Evolutionary conservation across 1,140 invertebrate species (phyloP).

Genomic region (Pissodes strobi): DNA sequence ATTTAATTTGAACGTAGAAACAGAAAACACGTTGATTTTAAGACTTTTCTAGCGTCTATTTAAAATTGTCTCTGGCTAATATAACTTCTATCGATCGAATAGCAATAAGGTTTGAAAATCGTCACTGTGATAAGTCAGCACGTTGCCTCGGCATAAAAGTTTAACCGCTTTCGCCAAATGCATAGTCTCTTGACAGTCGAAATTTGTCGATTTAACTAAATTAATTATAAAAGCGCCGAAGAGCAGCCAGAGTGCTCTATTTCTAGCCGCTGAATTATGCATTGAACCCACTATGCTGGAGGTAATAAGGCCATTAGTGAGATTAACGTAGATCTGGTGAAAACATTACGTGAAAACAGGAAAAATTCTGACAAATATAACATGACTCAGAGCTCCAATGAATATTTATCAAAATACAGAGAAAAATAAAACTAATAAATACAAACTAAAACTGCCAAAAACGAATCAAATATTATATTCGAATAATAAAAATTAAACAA

Average conservation of each 20-base stretch:
- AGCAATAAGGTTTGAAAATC: too few relatives aligned
- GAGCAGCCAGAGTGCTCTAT: conserved; percentile 10
- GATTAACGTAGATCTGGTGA: background rate
- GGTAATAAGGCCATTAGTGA: background rate
- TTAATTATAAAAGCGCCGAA: conserved; percentile 25
- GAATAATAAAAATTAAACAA: too few relatives aligned
- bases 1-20: too few relatives aligned
- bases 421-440: too few relatives aligned
- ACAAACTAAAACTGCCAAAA: too few relatives aligned
- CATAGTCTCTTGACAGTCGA: conserved; percentile 23
- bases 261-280: conserved; percentile 16
- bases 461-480: too few relatives aligned
- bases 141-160: background rate
- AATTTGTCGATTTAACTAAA: conserved; percentile 17
- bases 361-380: background rate
- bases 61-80: too few relatives aligned
- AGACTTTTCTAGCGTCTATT: too few relatives aligned
- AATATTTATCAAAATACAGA: background rate
- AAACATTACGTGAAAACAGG: background rate
- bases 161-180: conserved; percentile 21
- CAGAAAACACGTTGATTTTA: too few relatives aligned
- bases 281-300: background rate
- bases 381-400: background rate
- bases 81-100: too few relatives aligned
- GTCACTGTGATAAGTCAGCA: too few relatives aligned